Percentiles rank a stretch among this genome's conserved stretches.
These are phyloP conservation scores for Alentia gelatinosa DNA, from an alignment of 2,888 invertebrate species.

Conservation along the genomic window DNA sequence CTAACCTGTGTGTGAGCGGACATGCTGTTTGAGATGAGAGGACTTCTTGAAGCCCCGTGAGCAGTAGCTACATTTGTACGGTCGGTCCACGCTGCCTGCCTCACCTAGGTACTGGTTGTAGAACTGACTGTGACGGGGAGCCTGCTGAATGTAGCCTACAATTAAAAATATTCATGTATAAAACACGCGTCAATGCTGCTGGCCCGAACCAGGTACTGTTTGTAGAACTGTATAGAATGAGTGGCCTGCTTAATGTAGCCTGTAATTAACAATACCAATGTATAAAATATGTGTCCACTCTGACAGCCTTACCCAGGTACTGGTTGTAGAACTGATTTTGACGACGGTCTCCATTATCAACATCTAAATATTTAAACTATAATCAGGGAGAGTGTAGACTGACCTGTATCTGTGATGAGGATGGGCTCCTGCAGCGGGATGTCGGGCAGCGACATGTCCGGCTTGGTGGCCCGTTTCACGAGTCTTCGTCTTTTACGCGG, in stretches of 20 bases:
- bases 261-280: too few relatives aligned
- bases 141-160: conserved; percentile 79
- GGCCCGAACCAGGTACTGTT: too few relatives aligned
- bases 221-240: too few relatives aligned
- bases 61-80: conserved; percentile 80
- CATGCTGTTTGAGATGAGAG: conserved; percentile 83
- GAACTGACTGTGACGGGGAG: conserved; percentile 71
- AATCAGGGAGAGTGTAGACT: too few relatives aligned
- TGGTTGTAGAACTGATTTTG: too few relatives aligned
- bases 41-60: conserved; percentile 83
- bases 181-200: too few relatives aligned
- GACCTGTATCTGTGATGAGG: conserved; percentile 82
- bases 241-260: too few relatives aligned
- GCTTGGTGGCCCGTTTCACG: conserved; percentile 63
- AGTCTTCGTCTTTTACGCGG: conserved; percentile 64
- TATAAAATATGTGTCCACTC: too few relatives aligned
- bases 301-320: too few relatives aligned
- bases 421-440: conserved; percentile 83
- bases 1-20: conserved; percentile 81
- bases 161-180: not conserved
- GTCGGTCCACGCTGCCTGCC: conserved; percentile 78
- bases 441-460: conserved; percentile 77
- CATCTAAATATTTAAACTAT: too few relatives aligned
- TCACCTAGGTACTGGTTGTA: conserved; percentile 74
- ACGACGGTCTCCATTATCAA: too few relatives aligned